These are phyloP conservation scores for Sebastes kiyomatsui DNA, from an alignment of 2,797 vertebrate genomes.

Conservation along the genomic window DNA sequence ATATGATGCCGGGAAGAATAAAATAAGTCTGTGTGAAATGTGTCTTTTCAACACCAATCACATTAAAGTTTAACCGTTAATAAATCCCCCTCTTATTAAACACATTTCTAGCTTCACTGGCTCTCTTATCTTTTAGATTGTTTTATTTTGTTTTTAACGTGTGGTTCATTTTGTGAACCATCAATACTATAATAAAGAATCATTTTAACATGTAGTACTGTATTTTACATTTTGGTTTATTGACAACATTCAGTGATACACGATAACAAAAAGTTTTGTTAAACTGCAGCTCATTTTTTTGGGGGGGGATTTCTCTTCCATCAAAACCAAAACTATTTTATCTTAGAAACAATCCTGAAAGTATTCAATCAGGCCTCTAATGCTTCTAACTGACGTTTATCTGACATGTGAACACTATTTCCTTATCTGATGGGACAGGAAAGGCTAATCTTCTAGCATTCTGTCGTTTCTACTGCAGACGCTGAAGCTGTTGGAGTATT, in stretches of 20 bases:
- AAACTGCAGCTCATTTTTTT: not conserved
- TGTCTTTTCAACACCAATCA: not conserved
- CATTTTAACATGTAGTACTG: too few relatives aligned
- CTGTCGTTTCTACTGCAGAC: not conserved
- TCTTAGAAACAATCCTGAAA: not conserved
- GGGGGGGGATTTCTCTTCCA: not conserved
- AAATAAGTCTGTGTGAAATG: not conserved
- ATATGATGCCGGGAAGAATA: not conserved
- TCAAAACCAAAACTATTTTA: not conserved
- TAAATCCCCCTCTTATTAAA: not conserved
- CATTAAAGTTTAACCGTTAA: not conserved
- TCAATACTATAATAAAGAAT: too few relatives aligned
- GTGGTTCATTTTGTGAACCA: too few relatives aligned
- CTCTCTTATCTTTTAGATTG: too few relatives aligned
- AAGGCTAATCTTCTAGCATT: not conserved
- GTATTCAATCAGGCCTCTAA: not conserved
- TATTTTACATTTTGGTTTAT: too few relatives aligned
- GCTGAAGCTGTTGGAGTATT: not conserved
- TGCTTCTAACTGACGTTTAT: not conserved
- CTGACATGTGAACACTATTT: not conserved
- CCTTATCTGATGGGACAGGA: not conserved
- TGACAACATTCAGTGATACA: too few relatives aligned
- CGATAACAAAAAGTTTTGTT: too few relatives aligned
- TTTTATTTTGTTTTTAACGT: too few relatives aligned
- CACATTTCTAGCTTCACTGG: too few relatives aligned